Conservation (phyloP, 2,113 vertebrate species). For the Halichoerus grypus region DNA sequence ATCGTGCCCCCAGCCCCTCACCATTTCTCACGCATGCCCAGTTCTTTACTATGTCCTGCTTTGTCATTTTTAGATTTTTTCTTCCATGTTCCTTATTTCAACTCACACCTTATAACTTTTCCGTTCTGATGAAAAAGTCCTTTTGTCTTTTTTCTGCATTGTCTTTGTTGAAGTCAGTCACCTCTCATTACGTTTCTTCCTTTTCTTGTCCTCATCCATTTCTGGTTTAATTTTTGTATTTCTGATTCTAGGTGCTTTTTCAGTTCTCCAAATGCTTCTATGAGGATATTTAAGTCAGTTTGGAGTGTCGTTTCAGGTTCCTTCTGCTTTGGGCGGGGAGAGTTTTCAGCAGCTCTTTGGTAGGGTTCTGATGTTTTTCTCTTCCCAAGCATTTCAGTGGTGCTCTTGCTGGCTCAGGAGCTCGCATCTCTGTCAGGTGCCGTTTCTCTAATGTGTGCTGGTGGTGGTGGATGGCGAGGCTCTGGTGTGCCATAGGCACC, state of each 20-base stretch:
- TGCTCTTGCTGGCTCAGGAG: background rate
- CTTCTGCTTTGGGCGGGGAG: background rate
- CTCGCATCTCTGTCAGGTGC: background rate
- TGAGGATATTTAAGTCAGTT: background rate
- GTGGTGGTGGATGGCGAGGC: background rate
- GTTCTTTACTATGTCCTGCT: background rate
- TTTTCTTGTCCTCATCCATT: background rate
- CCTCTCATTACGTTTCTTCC: background rate
- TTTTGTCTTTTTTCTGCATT: background rate
- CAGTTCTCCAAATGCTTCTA: background rate
- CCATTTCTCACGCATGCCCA: background rate
- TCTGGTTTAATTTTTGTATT: background rate
- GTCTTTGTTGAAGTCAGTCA: background rate
- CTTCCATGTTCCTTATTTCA: background rate
- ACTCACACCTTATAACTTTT: background rate
- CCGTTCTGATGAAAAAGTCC: background rate
- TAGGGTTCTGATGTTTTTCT: background rate
- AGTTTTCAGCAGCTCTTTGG: conserved; percentile 12
- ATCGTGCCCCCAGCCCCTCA: background rate
- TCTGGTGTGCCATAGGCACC: background rate
- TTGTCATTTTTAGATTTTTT: background rate
- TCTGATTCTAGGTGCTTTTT: background rate
- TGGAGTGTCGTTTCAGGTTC: background rate
- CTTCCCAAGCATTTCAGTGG: background rate
- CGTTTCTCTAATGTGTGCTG: background rate